phyloP scores from a whole-genome alignment of 1,140 invertebrate genomes.

The Brachionus asplanchnoidis region DNA sequence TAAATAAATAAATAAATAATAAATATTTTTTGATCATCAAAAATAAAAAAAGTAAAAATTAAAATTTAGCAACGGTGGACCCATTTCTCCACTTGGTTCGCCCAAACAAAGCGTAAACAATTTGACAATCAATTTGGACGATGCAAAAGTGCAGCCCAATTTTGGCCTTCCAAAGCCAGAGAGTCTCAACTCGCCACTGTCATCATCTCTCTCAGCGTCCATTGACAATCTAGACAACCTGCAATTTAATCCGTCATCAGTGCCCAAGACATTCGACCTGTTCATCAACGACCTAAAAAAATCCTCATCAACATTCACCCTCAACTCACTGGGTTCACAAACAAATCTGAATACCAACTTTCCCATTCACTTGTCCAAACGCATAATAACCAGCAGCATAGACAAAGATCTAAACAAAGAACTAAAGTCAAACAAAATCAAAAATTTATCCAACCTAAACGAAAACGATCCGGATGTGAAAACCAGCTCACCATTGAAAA shows the following conservation, averaged over 20 bases:
- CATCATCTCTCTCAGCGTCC: background rate
- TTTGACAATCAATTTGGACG: background rate
- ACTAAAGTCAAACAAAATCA: background rate
- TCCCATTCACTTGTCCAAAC: background rate
- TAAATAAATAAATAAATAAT: no score
- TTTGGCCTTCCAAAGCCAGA: background rate
- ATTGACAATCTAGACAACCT: constrained; percentile 26
- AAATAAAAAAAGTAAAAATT: background rate
- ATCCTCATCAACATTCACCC: constrained; percentile 2
- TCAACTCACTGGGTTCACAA: constrained; percentile 18
- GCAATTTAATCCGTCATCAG: constrained; percentile 3
- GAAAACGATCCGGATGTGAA: background rate
- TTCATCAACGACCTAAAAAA: constrained; percentile 37
- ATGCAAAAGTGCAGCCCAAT: background rate
- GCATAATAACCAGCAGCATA: constrained; percentile 34
- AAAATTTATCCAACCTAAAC: background rate
- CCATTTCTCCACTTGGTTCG: background rate
- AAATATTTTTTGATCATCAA: background rate
- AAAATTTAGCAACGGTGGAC: background rate
- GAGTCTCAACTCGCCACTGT: background rate
- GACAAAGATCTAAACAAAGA: constrained; percentile 40
- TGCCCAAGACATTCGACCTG: constrained; percentile 34
- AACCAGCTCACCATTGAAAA: background rate
- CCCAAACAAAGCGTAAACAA: background rate
- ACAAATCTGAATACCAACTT: background rate